Evolutionary conservation across 2,888 invertebrate genomes (phyloP).

Genomic region (Plagodis dolabraria): DNA sequence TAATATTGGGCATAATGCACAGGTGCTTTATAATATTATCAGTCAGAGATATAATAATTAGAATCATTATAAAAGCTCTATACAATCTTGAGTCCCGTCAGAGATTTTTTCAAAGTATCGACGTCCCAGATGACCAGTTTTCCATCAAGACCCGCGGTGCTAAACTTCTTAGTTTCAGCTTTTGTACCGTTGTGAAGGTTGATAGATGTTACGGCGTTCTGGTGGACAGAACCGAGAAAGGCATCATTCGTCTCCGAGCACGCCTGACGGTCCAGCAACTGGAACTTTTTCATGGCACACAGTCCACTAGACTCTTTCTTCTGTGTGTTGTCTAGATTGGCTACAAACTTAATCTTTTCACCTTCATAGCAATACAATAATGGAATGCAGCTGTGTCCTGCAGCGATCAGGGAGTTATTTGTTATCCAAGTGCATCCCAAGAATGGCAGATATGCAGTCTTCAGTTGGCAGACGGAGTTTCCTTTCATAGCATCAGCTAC

Average conservation of each 20-base stretch:
- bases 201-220: slow-evolving; percentile 97
- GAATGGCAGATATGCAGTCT: slow-evolving; percentile 97
- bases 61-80: slow-evolving; percentile 48
- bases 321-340: slow-evolving; percentile 95
- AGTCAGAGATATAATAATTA: neutral
- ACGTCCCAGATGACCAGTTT: slow-evolving; percentile 98
- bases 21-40: no score
- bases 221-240: slow-evolving; percentile 97
- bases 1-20: no score
- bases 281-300: slow-evolving; percentile 98
- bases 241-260: slow-evolving; percentile 94
- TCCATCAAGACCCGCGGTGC: slow-evolving; percentile 97
- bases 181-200: slow-evolving; percentile 91
- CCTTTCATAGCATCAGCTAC: slow-evolving; percentile 94
- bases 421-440: slow-evolving; percentile 96
- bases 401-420: slow-evolving; percentile 93
- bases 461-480: slow-evolving; percentile 88
- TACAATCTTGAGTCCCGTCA: slow-evolving; percentile 88
- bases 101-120: slow-evolving; percentile 86
- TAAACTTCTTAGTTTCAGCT: slow-evolving; percentile 91
- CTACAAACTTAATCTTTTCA: slow-evolving; percentile 89
- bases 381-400: slow-evolving; percentile 98
- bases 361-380: slow-evolving; percentile 92
- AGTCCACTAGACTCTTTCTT: slow-evolving; percentile 95
- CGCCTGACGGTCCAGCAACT: slow-evolving; percentile 96